phyloP scores from a whole-genome alignment of 2,888 invertebrate species.

The Drosophila buzzatii region DNA sequence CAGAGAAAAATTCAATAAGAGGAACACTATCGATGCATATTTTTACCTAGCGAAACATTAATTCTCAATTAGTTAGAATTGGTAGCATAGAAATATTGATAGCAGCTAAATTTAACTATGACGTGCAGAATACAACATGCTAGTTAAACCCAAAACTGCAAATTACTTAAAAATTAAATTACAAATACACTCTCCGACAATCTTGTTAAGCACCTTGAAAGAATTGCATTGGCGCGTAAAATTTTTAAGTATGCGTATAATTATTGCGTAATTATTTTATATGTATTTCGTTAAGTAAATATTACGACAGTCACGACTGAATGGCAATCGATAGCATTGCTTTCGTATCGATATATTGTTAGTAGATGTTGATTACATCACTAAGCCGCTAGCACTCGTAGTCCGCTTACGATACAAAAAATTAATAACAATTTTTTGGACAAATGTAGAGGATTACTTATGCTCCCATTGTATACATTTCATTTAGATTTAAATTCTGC shows the following conservation, averaged over 20 bases:
- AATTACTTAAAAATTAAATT: too few species aligned
- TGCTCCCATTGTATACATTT: constrained; percentile 57
- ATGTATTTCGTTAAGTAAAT: constrained; percentile 16
- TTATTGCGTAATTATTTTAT: not conserved
- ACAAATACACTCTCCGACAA: too few species aligned
- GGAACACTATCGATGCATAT: too few species aligned
- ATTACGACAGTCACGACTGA: not conserved
- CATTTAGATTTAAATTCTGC: constrained; percentile 47
- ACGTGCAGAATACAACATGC: too few species aligned
- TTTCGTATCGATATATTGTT: constrained; percentile 55
- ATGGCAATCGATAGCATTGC: constrained; percentile 26
- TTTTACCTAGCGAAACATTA: too few species aligned
- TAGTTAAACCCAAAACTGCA: too few species aligned
- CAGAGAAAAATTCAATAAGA: not conserved
- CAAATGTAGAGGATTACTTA: constrained; percentile 35
- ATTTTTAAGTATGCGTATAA: not conserved
- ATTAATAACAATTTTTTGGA: constrained; percentile 61
- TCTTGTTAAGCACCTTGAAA: not conserved
- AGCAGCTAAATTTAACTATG: too few species aligned
- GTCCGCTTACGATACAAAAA: constrained; percentile 51
- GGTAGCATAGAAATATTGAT: too few species aligned
- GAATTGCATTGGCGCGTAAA: not conserved
- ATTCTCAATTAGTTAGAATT: too few species aligned
- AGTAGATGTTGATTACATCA: constrained; percentile 25
- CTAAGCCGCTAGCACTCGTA: constrained; percentile 51